Base-by-base conservation (phyloP, 1,140 invertebrate species). In the Leucophenga varia region DNA sequence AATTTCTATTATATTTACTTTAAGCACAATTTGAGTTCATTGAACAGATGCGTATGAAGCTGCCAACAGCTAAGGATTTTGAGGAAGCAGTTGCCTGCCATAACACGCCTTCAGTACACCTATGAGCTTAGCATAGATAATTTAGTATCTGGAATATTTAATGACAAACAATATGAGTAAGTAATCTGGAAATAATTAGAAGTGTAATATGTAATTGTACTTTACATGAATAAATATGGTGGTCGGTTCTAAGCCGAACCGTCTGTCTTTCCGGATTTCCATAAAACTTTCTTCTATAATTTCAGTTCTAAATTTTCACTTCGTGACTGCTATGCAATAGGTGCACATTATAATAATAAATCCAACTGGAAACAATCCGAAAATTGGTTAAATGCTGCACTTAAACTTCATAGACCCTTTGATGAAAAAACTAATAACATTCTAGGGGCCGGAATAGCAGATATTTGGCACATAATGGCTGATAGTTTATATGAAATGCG, bases 311-410 rank as follows among this genome's bases (percentile, higher is more conserved):
- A 17, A 3, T 13, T 59, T 0, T 22, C 41, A 1, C 9, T 43
- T 2, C 28, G 30, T 10, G 52, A 60, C 41, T 60, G 57, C 9
- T 37, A 14, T 31, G 36, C 43, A 2, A 6, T 59, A 18, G 57
- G 37, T 2, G 22, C 46, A 13, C 59, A 43, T 12, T 28, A 37
- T 17, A 13, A 36, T 6, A n/a, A 5, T 4, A 7, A 38, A 5
- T 14, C 28, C 2, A 41, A 52, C 3, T 25, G 55, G 5, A 3
- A 12, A 1, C 20, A 20, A 7, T 44, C 57, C 0, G 31, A 40
- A 16, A 12, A 19, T 17, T 59, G 56, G 52, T 34, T 59, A 0
- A 59, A 37, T 2, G 10, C 16, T 17, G 44, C 57, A 0, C 28
- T 59, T n/a, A n/a, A n/a, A n/a, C n/a, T n/a, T n/a, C n/a, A n/a